Base-by-base conservation (phyloP, 2,888 invertebrate genomes). In the Aradus depressus region DNA sequence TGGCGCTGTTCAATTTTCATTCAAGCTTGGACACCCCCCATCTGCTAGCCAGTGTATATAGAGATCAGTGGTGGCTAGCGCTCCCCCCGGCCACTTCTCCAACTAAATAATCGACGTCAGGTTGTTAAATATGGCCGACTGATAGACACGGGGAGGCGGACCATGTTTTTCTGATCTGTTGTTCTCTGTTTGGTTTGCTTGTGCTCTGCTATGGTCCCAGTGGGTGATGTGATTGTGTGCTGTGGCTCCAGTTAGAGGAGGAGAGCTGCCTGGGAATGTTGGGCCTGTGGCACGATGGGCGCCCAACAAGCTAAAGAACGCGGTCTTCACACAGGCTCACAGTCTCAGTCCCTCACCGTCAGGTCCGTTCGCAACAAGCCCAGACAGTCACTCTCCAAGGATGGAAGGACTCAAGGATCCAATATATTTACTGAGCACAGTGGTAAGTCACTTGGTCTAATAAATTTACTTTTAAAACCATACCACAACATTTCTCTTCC, bases 341-440 rank as follows among this genome's bases (percentile, higher is more conserved):
- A n/a, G n/a, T 74, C 76, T 67, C 84, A 77, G 64, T 79, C 69
- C 64, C 66, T 63, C 44, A 62, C 64, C 50, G 65, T 68, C 51
- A 65, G 67, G 52, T 61, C 62, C 31, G 59, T 63, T n/a, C 62
- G 63, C 48, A 61, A 61, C 39, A 61, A 63, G 80, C 65, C 70
- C 67, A 84, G 85, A 72, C n/a, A n/a, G n/a, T n/a, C n/a, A n/a
- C 80, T 81, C 64, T 76, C 79, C 57, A 86, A 87, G 74, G 89
- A 89, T 76, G 81, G 82, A 68, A 79, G 85, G 69, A 79, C 80
- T 64, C 81, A 84, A 65, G 85, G 87, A 65, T 83, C 88, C 64
- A 91, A 91, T 73, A 88, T 91, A 69, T 92, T 91, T 72, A 90
- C 90, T 34, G 91, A 91, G 74, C 91, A 91, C 70, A 90, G 84